These are phyloP conservation scores for Rambutsinella grinnellia DNA, from an alignment of 2,888 invertebrate genomes.

Conservation along the genomic window DNA sequence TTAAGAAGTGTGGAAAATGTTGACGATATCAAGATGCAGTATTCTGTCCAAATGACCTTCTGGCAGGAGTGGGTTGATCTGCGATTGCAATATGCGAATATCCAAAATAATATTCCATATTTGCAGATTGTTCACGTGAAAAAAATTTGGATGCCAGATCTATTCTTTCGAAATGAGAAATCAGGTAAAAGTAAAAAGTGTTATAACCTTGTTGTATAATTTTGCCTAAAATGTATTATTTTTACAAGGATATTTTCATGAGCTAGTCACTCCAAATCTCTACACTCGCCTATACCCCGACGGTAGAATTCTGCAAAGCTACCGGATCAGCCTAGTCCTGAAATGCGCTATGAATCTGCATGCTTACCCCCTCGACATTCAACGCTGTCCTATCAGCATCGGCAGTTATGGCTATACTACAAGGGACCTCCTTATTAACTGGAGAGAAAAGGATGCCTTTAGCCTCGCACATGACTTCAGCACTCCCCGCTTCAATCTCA, in stretches of 20 bases:
- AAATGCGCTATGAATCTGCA: conserved; percentile 59
- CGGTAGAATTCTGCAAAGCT: conserved; percentile 57
- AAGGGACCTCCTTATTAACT: conserved; percentile 47
- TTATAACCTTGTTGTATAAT: too few species aligned
- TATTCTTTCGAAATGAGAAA: conserved; percentile 64
- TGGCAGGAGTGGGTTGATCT: conserved; percentile 62
- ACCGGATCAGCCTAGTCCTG: conserved; percentile 55
- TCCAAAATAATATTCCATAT: conserved; percentile 49
- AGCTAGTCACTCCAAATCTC: conserved; percentile 58
- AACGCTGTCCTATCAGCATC: conserved; percentile 51
- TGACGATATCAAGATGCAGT: conserved; percentile 61
- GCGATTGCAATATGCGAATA: conserved; percentile 45
- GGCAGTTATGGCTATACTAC: conserved; percentile 57
- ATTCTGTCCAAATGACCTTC: conserved; percentile 56
- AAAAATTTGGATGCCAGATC: conserved; percentile 61
- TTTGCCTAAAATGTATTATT: too few species aligned
- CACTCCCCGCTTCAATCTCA: conserved; percentile 48
- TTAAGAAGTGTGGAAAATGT: conserved; percentile 55
- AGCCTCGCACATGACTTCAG: conserved; percentile 49
- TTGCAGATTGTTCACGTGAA: conserved; percentile 30
- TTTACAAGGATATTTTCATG: conserved; percentile 55
- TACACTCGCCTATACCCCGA: conserved; percentile 54
- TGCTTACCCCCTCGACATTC: conserved; percentile 59
- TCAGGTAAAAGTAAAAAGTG: conserved; percentile 21
- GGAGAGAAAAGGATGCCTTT: conserved; percentile 38